phyloP scores from a whole-genome alignment of 2,113 vertebrate species.

The Sula dactylatra region DNA sequence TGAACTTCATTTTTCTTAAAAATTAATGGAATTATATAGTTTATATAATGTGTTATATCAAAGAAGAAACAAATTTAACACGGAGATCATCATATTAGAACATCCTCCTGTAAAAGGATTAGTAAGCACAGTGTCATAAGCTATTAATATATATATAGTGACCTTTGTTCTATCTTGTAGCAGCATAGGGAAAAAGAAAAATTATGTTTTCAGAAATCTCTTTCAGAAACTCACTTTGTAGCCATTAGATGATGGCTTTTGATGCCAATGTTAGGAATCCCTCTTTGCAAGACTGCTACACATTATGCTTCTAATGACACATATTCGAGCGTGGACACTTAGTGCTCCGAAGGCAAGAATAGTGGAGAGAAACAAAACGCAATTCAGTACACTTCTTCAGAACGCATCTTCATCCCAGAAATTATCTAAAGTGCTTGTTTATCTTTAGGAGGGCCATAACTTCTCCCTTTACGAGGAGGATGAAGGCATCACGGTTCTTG shows the following conservation, averaged over 20 bases:
- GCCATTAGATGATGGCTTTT: not conserved
- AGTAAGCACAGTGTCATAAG: not conserved
- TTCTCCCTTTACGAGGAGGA: not conserved
- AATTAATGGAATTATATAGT: not conserved
- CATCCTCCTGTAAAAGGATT: not conserved
- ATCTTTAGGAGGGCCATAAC: not conserved
- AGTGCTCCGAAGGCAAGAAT: not conserved
- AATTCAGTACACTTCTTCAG: not conserved
- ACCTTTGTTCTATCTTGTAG: constrained; percentile 13
- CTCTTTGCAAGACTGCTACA: not conserved
- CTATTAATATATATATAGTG: not conserved
- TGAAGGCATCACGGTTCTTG: not conserved
- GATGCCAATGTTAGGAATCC: not conserved
- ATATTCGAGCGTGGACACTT: not conserved
- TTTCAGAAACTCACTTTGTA: not conserved
- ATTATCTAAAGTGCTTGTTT: not conserved
- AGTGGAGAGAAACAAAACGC: not conserved
- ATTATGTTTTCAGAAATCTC: not conserved
- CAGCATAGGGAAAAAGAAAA: not conserved
- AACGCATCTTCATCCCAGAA: not conserved
- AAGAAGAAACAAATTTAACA: not conserved
- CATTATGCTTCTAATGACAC: not conserved
- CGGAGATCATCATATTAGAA: not conserved
- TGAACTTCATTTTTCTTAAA: not conserved
- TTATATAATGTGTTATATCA: not conserved